Conservation (phyloP, 2,113 vertebrate genomes). For the Speoplatyrhinus poulsoni region DNA sequence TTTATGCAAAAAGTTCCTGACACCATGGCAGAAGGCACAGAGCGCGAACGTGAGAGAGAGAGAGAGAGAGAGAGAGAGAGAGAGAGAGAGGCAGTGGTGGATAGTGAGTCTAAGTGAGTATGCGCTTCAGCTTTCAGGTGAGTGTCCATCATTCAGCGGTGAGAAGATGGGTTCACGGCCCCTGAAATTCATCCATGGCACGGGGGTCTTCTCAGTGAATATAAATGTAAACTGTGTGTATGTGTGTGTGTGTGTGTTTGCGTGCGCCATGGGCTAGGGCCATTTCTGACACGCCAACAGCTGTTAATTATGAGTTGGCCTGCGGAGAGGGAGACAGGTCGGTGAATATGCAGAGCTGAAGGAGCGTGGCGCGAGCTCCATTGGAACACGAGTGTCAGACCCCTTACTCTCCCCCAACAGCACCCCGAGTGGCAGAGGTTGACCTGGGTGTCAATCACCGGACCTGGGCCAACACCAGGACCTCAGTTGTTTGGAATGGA, state of each 20-base stretch:
- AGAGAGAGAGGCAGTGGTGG: neutral
- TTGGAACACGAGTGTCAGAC: slow-evolving; percentile 78
- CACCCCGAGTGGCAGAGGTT: slow-evolving; percentile 70
- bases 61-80: slow-evolving; percentile 6
- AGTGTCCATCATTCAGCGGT: slow-evolving; percentile 74
- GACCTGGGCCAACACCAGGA: slow-evolving; percentile 56
- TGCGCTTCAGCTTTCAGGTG: slow-evolving; percentile 74
- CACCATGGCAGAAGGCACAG: slow-evolving; percentile 65
- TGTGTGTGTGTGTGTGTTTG: slow-evolving; percentile 21
- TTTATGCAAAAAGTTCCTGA: slow-evolving; percentile 73
- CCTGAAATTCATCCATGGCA: slow-evolving; percentile 75
- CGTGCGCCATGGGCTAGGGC: slow-evolving; percentile 71
- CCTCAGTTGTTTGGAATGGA: slow-evolving; percentile 57
- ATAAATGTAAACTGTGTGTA: slow-evolving; percentile 75
- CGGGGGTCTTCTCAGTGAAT: slow-evolving; percentile 76
- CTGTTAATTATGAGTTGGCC: slow-evolving; percentile 83
- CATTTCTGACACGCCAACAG: slow-evolving; percentile 83
- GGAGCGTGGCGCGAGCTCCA: slow-evolving; percentile 55
- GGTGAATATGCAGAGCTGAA: slow-evolving; percentile 80
- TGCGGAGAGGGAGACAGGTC: slow-evolving; percentile 79
- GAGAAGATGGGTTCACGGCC: slow-evolving; percentile 74
- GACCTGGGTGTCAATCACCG: slow-evolving; percentile 78
- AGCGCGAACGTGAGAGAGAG: slow-evolving; percentile 36
- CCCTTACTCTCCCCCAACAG: slow-evolving; percentile 49
- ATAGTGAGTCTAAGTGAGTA: slow-evolving; percentile 55